Percentiles rank a stretch among this genome's conserved stretches.
These are phyloP conservation scores for Astyanax mexicanus DNA, from an alignment of 2,797 vertebrate genomes.

Conservation along the genomic window DNA sequence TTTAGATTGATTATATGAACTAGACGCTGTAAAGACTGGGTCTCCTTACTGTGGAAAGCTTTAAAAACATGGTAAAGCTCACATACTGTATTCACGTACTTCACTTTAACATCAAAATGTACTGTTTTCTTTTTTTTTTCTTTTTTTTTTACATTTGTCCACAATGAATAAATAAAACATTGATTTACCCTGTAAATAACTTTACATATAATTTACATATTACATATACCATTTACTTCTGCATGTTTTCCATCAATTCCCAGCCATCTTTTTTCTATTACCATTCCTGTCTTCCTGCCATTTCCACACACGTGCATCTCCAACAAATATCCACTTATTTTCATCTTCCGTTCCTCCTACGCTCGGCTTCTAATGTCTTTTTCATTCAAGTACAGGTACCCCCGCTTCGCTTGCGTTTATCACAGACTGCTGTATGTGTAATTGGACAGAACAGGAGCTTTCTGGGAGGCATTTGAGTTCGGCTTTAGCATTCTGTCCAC, in stretches of 20 bases:
- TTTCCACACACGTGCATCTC: not conserved
- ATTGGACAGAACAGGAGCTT: conserved; percentile 31
- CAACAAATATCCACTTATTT: not conserved
- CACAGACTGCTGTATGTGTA: conserved; percentile 3
- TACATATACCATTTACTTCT: too few species aligned
- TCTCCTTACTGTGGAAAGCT: too few species aligned
- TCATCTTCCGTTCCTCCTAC: not conserved
- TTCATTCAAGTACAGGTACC: not conserved
- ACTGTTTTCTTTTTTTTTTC: too few species aligned
- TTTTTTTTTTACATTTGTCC: too few species aligned
- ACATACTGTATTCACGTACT: too few species aligned
- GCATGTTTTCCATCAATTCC: not conserved
- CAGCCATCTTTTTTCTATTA: conserved; percentile 54
- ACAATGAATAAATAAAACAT: too few species aligned
- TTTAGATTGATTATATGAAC: too few species aligned
- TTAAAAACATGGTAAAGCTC: too few species aligned
- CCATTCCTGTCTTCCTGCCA: not conserved
- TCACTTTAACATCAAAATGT: too few species aligned
- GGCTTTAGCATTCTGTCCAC: conserved; percentile 2
- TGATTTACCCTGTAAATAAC: too few species aligned
- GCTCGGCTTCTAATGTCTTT: not conserved
- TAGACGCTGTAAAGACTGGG: too few species aligned
- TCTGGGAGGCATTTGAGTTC: not conserved
- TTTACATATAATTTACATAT: too few species aligned
- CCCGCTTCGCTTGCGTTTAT: not conserved